These are phyloP conservation scores for Ranitomeya variabilis DNA, from an alignment of 2,113 vertebrate species.

Conservation along the genomic window DNA sequence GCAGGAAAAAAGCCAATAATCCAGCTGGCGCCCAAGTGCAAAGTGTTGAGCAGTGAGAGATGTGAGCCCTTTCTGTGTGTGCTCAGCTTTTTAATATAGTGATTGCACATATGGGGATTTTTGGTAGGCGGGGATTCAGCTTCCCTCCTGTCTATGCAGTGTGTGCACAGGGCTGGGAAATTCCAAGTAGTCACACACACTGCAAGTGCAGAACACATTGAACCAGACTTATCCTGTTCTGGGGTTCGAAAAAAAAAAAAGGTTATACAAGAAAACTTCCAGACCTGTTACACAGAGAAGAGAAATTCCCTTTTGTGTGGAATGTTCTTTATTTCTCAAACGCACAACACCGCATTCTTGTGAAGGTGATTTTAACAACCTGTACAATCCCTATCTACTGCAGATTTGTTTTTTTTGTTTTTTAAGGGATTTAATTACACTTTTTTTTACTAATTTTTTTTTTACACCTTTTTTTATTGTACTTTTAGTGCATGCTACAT, in stretches of 20 bases:
- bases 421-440: neutral
- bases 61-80: neutral
- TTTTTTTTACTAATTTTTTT: no score
- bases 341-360: neutral
- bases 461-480: neutral
- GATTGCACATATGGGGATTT: slow-evolving; percentile 29
- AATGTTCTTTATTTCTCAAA: slow-evolving; percentile 38
- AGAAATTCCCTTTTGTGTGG: slow-evolving; percentile 41
- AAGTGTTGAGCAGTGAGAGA: neutral
- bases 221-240: slow-evolving; percentile 47
- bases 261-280: slow-evolving; percentile 39
- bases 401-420: neutral
- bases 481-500: neutral
- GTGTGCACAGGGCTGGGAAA: slow-evolving; percentile 39
- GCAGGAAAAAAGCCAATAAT: neutral
- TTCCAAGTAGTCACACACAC: slow-evolving; percentile 40
- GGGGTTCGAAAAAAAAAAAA: neutral
- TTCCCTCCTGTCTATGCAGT: neutral
- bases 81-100: neutral
- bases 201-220: slow-evolving; percentile 7
- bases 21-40: neutral
- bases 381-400: neutral
- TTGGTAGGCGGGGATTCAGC: neutral
- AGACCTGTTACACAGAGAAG: neutral
- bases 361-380: neutral